Percentiles rank a stretch among this genome's conserved stretches.
Evolutionary conservation across 64 coral and sea anemone genomes (phyloP).

Genomic region (Montipora foliosa): DNA sequence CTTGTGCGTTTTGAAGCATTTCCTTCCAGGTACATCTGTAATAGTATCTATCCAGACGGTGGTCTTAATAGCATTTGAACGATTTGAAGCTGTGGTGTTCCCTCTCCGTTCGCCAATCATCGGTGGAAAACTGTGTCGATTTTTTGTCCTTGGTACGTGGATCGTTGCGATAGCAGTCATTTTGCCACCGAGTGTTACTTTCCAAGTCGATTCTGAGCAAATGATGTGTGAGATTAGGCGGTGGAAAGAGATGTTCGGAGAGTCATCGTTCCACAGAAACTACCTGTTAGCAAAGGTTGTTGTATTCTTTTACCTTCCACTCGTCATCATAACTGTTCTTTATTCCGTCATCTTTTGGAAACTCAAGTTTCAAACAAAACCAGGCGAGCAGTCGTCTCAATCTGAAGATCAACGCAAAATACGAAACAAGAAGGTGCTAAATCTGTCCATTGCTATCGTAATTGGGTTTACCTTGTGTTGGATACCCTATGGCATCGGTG

Average conservation of each 20-base stretch:
- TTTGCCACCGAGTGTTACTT: not conserved
- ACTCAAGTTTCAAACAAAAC: not conserved
- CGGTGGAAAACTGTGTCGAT: not conserved
- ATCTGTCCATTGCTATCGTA: slow-evolving; percentile 3
- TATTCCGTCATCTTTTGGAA: not conserved
- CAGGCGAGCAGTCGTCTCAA: not conserved
- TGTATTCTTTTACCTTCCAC: not conserved
- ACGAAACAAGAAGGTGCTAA: not conserved
- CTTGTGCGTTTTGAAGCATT: not conserved
- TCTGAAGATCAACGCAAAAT: not conserved
- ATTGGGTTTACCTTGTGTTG: not conserved
- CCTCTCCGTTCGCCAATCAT: not conserved
- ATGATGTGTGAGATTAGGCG: not conserved
- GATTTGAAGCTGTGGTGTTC: not conserved
- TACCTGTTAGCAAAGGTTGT: not conserved
- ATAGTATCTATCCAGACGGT: not conserved
- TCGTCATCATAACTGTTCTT: not conserved
- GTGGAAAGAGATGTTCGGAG: not conserved
- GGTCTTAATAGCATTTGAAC: not conserved
- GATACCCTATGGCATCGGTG: not conserved
- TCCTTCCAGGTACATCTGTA: not conserved
- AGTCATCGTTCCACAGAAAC: not conserved
- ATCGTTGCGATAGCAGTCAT: not conserved
- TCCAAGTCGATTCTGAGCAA: not conserved
- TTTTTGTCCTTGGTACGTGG: not conserved